Evolutionary conservation across 2,888 invertebrate species (phyloP).

Genomic region (Thereva nobilitata): DNA sequence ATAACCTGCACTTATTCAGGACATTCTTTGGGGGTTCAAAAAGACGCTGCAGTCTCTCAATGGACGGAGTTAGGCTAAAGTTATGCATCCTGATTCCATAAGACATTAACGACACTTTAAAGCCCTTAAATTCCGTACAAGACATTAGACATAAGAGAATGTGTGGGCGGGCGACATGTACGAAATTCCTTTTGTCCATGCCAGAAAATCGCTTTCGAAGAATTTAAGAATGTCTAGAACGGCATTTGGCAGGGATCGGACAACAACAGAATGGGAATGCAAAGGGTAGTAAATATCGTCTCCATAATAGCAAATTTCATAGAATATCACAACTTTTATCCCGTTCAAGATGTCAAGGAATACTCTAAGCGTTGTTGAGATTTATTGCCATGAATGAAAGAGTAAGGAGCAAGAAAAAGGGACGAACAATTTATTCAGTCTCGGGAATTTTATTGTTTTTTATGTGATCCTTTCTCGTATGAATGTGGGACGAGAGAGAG

Average conservation of each 20-base stretch:
- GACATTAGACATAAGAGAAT: background rate
- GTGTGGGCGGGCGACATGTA: background rate
- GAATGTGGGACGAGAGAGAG: too few relatives aligned
- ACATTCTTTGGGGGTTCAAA: too few relatives aligned
- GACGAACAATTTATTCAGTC: background rate
- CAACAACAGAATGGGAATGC: background rate
- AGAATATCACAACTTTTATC: slow-evolving; percentile 14
- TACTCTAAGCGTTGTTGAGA: slow-evolving; percentile 12
- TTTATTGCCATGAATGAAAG: slow-evolving; percentile 5
- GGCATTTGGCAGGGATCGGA: background rate
- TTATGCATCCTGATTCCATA: too few relatives aligned
- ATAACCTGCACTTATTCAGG: too few relatives aligned
- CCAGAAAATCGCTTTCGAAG: background rate
- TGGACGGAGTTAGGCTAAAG: too few relatives aligned
- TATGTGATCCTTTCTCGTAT: background rate
- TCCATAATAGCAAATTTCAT: slow-evolving; percentile 25
- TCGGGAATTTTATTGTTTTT: slow-evolving; percentile 3
- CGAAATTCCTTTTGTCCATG: slow-evolving; percentile 11
- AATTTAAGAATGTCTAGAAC: slow-evolving; percentile 16
- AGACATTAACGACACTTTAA: slow-evolving; percentile 8
- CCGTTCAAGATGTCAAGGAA: slow-evolving; percentile 1
- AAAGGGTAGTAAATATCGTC: slow-evolving; percentile 8
- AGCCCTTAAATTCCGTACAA: slow-evolving; percentile 6
- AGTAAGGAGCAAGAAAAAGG: too few relatives aligned
- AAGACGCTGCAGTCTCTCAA: too few relatives aligned